phyloP scores from a whole-genome alignment of 2,888 invertebrate genomes.

The Tenthredo mesomela region DNA sequence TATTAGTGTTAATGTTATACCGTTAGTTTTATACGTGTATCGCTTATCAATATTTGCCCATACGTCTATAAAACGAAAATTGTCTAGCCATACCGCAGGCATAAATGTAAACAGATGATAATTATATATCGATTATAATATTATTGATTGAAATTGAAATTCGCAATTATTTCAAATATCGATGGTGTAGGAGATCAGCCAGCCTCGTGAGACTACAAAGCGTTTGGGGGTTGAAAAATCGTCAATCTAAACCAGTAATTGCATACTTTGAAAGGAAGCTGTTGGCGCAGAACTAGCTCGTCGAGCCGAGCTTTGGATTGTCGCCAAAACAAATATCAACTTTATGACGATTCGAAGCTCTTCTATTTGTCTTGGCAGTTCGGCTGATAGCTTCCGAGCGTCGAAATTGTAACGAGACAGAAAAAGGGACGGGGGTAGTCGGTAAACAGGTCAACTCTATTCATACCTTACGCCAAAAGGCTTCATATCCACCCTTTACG shows the following conservation, averaged over 20 bases:
- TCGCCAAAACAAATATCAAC: slow-evolving; percentile 71
- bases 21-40: background rate
- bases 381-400: slow-evolving; percentile 42
- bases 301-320: slow-evolving; percentile 61
- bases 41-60: background rate
- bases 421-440: background rate
- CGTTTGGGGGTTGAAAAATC: background rate
- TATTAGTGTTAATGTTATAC: background rate
- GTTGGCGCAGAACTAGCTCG: slow-evolving; percentile 25
- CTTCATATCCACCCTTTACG: background rate
- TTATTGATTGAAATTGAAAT: background rate
- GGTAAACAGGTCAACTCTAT: slow-evolving; percentile 37
- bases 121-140: background rate
- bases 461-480: slow-evolving; percentile 13
- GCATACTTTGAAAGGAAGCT: slow-evolving; percentile 25
- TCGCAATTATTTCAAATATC: background rate
- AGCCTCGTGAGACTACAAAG: background rate
- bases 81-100: background rate
- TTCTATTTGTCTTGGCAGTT: slow-evolving; percentile 59
- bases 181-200: background rate
- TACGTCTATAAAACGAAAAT: background rate
- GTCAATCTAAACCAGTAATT: slow-evolving; percentile 11
- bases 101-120: background rate
- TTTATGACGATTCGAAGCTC: slow-evolving; percentile 65
- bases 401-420: slow-evolving; percentile 56